phyloP scores from a whole-genome alignment of 2,797 vertebrate species.

The Ctenopoma kingsleyae region DNA sequence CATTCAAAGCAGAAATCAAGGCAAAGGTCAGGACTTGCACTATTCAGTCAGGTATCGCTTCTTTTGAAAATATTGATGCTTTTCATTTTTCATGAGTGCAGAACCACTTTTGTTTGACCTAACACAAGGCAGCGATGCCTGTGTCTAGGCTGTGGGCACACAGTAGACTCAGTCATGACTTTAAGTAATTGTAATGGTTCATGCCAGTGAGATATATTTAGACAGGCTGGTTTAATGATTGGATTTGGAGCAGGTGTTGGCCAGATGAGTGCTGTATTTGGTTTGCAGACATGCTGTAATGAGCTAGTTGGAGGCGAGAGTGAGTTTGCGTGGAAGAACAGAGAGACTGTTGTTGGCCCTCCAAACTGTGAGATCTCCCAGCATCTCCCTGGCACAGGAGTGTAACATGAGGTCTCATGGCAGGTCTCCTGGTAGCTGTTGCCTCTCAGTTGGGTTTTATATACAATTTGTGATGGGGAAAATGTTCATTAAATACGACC shows the following conservation, averaged over 20 bases:
- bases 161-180: constrained; percentile 50
- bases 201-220: constrained; percentile 74
- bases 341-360: constrained; percentile 76
- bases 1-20: background rate
- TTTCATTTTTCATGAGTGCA: constrained; percentile 11
- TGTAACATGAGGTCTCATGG: constrained; percentile 56
- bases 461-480: constrained; percentile 64
- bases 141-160: constrained; percentile 28
- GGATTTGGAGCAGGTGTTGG: constrained; percentile 79
- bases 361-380: constrained; percentile 71
- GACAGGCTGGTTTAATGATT: constrained; percentile 78
- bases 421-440: constrained; percentile 52
- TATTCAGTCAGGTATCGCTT: constrained; percentile 2
- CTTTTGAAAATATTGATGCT: constrained; percentile 2
- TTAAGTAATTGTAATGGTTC: constrained; percentile 65
- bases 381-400: constrained; percentile 69
- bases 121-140: constrained; percentile 25
- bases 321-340: constrained; percentile 64
- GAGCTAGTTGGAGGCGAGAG: constrained; percentile 60
- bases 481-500: constrained; percentile 73
- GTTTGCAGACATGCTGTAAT: constrained; percentile 77
- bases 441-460: constrained; percentile 60
- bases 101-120: constrained; percentile 23
- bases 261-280: constrained; percentile 81
- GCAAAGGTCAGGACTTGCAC: constrained; percentile 5